Base-by-base conservation (phyloP, 30 jellyfish, hydroid and myxozoan species). In the Pseudorhiza aurosa region DNA sequence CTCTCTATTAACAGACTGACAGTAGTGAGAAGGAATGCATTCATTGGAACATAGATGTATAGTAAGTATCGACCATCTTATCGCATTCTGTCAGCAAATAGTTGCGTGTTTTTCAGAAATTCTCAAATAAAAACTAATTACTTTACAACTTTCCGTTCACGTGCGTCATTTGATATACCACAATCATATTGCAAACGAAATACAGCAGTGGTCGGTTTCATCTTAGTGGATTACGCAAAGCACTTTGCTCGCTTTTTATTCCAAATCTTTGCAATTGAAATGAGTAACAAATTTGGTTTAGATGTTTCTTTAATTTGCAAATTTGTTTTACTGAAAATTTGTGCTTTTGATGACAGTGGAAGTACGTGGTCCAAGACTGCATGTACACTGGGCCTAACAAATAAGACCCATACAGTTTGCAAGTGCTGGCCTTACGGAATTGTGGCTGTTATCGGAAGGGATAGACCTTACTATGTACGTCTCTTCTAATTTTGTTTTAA, bases 381-480 rank as follows among this genome's bases (percentile, higher is more conserved):
- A 4, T 94, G 99, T 49, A 26, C 51, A 1, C 60, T 85, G 24
- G 87, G 71, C 18, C 39, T 68, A 50, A 85, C 99, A 29, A 94
- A 94, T 62, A 87, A 87, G 39, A 94, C 99, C 1, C 99, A 94
- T 49, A 94, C 99, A 26, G 65, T 73, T 42, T 94, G 99, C 72
- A 70, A 70, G 26, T 94, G 99, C 65, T 64, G 85, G 80, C 74
- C 78, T 21, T 93, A 88, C 79, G 99, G 97, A 31, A 81, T 93
- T 8, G 97, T 93, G 2, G 85, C 93, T 30, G 99, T 93, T 1
- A 60, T 87, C 22, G 97, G 97, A 17, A 51, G 96, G 33, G 90
- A 74, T 22, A 58, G 53, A 25, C 89, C 91, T 0, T 81, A 81
- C 32, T 77, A 70, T 39, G 89, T 65, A 59, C 9, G 95, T 49